Percentiles rank a stretch among this genome's conserved stretches.
Evolutionary conservation across 2,797 vertebrate genomes (phyloP).

Genomic region (Chelidonichthys spinosus): DNA sequence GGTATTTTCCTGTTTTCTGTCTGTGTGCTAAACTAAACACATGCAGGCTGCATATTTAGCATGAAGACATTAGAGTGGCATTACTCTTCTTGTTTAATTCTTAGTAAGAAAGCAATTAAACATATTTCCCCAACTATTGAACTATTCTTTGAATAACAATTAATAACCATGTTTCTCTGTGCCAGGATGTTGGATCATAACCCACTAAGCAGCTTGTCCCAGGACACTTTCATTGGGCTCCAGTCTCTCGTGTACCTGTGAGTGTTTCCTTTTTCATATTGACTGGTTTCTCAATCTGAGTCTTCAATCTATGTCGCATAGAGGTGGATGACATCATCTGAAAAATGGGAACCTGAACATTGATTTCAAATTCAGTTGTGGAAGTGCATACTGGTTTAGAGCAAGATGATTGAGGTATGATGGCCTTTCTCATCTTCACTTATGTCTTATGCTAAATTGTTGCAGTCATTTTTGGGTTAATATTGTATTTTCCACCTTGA

Average conservation of each 20-base stretch:
- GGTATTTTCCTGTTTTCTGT: neutral
- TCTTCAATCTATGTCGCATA: too few relatives aligned
- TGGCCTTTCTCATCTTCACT: too few relatives aligned
- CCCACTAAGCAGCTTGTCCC: slow-evolving; percentile 81
- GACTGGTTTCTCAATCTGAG: neutral
- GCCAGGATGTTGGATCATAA: slow-evolving; percentile 88
- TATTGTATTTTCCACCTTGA: too few relatives aligned
- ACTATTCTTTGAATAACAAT: slow-evolving; percentile 1
- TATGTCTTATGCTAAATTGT: too few relatives aligned
- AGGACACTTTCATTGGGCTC: slow-evolving; percentile 83
- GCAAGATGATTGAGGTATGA: too few relatives aligned
- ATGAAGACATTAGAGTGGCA: neutral
- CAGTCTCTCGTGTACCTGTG: slow-evolving; percentile 84
- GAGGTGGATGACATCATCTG: too few relatives aligned
- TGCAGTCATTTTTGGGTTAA: too few relatives aligned
- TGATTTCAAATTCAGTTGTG: neutral
- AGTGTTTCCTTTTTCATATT: slow-evolving; percentile 63
- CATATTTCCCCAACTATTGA: neutral
- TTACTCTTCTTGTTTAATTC: neutral
- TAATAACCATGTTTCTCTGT: slow-evolving; percentile 13
- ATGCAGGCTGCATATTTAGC: neutral
- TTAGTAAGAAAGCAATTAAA: neutral
- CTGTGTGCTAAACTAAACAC: neutral
- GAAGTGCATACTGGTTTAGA: too few relatives aligned
- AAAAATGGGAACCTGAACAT: too few relatives aligned